Evolutionary conservation across 2,888 invertebrate species (phyloP), one percentile per base, ranked within the genome.

Genomic region (Nemotelus pantherinus): DNA sequence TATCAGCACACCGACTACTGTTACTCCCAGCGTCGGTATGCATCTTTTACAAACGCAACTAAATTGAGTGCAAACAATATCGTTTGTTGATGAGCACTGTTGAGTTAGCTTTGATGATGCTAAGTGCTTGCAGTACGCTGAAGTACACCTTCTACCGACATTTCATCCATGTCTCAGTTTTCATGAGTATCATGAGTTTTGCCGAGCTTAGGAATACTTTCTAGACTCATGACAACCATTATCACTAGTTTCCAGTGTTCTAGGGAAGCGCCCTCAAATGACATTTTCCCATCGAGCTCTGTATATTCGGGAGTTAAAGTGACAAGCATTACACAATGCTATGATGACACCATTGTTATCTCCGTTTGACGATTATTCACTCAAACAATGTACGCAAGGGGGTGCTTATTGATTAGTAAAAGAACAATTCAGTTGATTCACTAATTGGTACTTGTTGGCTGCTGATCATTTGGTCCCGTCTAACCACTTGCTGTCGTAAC

Each of bases 31-130:
- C 63, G 39, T 53, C 10, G 10, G 53, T 53, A 53, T 53, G 53
- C 53, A 7, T 53, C 53, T 53, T 53, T 53, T 53, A 53, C 65
- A 10, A 44, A 4, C 44, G 45, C 47, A 3, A 45, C 25, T 65
- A 65, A 65, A 9, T 65, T 65, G 45, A 65, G 65, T 65, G 65
- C 65, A 65, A 65, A 65, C 44, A 65, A 65, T 43, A 47, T 65
- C 45, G 45, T 65, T 44, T 65, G 65, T 65, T n/a, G 10, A 65
- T 44, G 65, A 47, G 25, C 47, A 25, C 65, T 9, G 45, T 44
- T 2, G 4, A 45, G 3, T 39, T 43, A 41, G 7, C 65, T 65
- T 65, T 7, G 47, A 41, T 65, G 10, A 5, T 9, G 7, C 25
- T 47, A 45, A 65, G 47, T 65, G 10, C 4, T 41, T 67, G 48